phyloP scores from a whole-genome alignment of 2,888 invertebrate genomes.

The Stenodera caucasica region DNA sequence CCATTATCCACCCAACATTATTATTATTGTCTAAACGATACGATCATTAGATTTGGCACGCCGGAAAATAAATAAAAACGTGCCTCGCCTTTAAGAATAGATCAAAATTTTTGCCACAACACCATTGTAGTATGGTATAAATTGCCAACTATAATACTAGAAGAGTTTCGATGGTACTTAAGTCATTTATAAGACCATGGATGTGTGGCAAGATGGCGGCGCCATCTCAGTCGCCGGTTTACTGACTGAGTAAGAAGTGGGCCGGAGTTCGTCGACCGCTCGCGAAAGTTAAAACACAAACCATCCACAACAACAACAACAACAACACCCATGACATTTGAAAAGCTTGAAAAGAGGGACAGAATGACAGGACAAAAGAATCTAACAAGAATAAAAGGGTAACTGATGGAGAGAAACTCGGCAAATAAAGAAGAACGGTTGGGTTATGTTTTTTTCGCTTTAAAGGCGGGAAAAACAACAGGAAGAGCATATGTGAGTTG shows the following conservation, averaged over 20 bases:
- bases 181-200: too few relatives aligned
- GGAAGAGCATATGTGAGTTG: neutral
- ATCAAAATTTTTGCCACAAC: neutral
- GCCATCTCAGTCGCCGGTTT: slow-evolving; percentile 43
- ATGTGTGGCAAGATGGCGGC: slow-evolving; percentile 49
- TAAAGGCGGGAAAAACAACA: neutral
- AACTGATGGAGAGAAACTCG: neutral
- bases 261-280: slow-evolving; percentile 48
- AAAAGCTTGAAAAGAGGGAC: neutral
- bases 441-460: too few relatives aligned
- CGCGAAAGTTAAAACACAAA: slow-evolving; percentile 48
- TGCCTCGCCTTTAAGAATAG: too few relatives aligned
- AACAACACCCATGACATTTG: slow-evolving; percentile 43
- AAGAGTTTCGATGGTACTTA: too few relatives aligned
- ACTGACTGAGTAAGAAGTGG: slow-evolving; percentile 53
- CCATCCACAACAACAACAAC: slow-evolving; percentile 36
- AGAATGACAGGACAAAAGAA: neutral
- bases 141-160: too few relatives aligned
- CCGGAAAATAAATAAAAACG: neutral
- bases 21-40: neutral
- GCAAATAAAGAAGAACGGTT: too few relatives aligned
- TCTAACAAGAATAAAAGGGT: neutral
- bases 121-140: neutral
- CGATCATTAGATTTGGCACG: neutral
- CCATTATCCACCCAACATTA: slow-evolving; percentile 6